Percentiles rank a stretch among this genome's conserved stretches.
These are phyloP conservation scores for Rhagonycha lutea DNA, from an alignment of 2,888 invertebrate species.

Conservation along the genomic window DNA sequence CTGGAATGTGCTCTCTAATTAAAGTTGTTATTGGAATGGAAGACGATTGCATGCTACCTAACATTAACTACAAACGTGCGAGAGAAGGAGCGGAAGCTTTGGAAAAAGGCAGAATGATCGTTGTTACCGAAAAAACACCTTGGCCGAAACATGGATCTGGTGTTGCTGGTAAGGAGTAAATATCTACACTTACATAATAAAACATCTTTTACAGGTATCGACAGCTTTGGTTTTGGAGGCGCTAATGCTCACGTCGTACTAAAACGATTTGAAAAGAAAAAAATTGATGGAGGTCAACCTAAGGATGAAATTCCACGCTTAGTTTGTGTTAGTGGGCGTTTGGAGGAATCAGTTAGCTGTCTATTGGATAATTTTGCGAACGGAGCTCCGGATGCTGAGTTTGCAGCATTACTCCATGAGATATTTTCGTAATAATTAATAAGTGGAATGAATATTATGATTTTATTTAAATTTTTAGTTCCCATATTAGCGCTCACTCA, in stretches of 20 bases:
- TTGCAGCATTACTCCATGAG: slow-evolving; percentile 43
- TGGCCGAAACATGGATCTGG: slow-evolving; percentile 54
- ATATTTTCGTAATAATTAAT: slow-evolving; percentile 39
- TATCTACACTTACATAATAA: slow-evolving; percentile 37
- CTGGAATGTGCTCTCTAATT: too few species aligned
- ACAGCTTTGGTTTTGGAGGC: slow-evolving; percentile 94
- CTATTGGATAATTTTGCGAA: slow-evolving; percentile 68
- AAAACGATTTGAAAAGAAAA: slow-evolving; percentile 63
- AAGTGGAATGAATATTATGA: neutral
- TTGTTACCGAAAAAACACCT: too few species aligned
- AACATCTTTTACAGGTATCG: slow-evolving; percentile 67
- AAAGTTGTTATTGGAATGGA: too few species aligned
- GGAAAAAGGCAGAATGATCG: too few species aligned
- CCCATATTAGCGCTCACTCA: neutral
- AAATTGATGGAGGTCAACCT: slow-evolving; percentile 62
- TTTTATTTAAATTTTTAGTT: slow-evolving; percentile 8
- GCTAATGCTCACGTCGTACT: slow-evolving; percentile 78
- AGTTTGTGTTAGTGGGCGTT: slow-evolving; percentile 77
- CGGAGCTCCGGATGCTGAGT: slow-evolving; percentile 65
- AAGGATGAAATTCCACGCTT: too few species aligned
- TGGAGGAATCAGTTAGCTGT: slow-evolving; percentile 71
- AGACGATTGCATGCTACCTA: too few species aligned
- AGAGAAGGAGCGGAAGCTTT: too few species aligned
- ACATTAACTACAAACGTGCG: too few species aligned
- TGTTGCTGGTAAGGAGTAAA: neutral